Base-by-base conservation (phyloP, 2,113 vertebrate species). In the Psittacus erithacus region DNA sequence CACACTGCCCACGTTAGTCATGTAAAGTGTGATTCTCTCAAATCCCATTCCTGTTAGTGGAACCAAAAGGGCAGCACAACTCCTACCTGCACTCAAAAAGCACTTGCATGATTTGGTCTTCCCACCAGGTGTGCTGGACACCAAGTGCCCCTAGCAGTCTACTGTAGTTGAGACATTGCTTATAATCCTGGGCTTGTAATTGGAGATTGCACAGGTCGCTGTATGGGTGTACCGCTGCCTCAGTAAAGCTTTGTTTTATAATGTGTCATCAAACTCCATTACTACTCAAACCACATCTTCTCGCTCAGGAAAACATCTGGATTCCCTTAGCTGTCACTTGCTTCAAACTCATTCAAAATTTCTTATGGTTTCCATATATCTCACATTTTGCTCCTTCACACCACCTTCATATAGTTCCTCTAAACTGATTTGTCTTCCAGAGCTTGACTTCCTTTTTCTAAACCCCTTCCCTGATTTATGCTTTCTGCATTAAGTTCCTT, bases 181-280 rank as follows among this genome's bases (percentile, higher is more conserved):
- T 35, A 13, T 0, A 33, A 31, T 15, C 46, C 41, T 17, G 17
- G 9, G 35, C 15, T 59, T 50, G 43, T 28, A 50, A 7, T 16
- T 5, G 0, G 55, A 19, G 24, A 89, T 10, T 4, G 52, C 47
- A 43, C 1, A 1, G 24, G 28, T 46, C 2, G 1, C 27, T 3
- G 1, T 8, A 39, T 8, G 3, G 23, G 35, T 4, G 0, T 2
- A 27, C 35, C 47, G 29, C 27, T 31, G 52, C 15, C 28, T 91
- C 53, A 41, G 14, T 20, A 68, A 44, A 62, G 9, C 17, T 41
- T 38, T 55, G 50, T 9, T 86, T 63, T 19, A 27, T 23, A 39
- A 73, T 0, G 0, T 8, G 27, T 71, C 2, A 0, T 57, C 52
- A 83, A 43, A 39, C 25, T 57, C 28, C 10, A 10, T 20, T 41